Evolutionary conservation across 2,797 vertebrate species (phyloP).

Genomic region (Silurus aristotelis): DNA sequence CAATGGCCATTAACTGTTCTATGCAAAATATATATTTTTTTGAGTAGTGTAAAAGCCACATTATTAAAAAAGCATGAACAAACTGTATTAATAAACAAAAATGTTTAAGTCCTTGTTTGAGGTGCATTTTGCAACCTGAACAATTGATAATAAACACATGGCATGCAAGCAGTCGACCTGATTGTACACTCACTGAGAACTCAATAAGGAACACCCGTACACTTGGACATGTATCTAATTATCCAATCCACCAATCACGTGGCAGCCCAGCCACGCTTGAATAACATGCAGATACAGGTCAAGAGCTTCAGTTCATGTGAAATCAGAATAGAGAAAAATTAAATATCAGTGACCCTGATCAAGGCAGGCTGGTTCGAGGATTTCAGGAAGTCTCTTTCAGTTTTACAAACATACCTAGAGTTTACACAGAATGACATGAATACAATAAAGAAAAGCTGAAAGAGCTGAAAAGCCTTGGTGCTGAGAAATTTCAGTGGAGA

Average conservation of each 20-base stretch:
- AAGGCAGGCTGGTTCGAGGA: background rate
- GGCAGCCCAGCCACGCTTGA: background rate
- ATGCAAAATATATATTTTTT: background rate
- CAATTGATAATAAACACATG: background rate
- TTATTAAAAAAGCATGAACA: background rate
- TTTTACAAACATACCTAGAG: background rate
- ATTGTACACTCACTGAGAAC: background rate
- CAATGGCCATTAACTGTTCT: background rate
- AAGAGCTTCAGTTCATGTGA: background rate
- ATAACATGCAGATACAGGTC: background rate
- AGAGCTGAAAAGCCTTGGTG: background rate
- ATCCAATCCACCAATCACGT: background rate
- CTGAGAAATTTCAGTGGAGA: background rate
- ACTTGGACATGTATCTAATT: background rate
- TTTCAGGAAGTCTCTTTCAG: background rate
- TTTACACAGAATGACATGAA: background rate
- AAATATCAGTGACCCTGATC: background rate
- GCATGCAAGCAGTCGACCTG: background rate
- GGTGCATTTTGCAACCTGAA: background rate
- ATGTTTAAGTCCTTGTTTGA: background rate
- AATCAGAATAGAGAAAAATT: background rate
- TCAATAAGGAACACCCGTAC: background rate
- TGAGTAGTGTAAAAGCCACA: background rate
- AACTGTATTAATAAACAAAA: background rate
- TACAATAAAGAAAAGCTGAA: background rate